Conservation (phyloP, 2,888 invertebrate genomes). For the Perdita meconis region DNA sequence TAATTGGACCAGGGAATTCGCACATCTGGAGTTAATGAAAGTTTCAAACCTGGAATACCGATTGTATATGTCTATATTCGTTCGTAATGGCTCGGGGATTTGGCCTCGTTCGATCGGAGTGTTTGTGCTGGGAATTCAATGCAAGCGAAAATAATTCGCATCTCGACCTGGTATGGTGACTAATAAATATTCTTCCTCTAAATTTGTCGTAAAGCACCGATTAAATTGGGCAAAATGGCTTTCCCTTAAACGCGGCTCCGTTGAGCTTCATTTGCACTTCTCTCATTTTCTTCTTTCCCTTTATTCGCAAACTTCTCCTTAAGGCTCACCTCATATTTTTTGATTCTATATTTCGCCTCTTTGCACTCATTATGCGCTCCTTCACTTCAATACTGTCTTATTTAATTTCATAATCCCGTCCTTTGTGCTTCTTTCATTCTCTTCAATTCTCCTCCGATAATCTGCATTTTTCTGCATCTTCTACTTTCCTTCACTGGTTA, state of each 20-base stretch:
- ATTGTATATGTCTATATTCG: slow-evolving; percentile 33
- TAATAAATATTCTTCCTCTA: slow-evolving; percentile 7
- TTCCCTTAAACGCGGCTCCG: neutral
- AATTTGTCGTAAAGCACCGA: slow-evolving; percentile 1
- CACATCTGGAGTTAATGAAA: slow-evolving; percentile 50
- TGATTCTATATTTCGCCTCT: too few relatives aligned
- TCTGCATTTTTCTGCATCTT: too few relatives aligned
- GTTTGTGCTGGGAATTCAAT: slow-evolving; percentile 10
- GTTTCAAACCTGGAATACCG: slow-evolving; percentile 32
- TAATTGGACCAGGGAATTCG: slow-evolving; percentile 48
- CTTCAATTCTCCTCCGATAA: too few relatives aligned
- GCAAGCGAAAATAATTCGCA: slow-evolving; percentile 24
- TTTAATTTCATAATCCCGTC: too few relatives aligned
- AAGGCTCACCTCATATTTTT: too few relatives aligned
- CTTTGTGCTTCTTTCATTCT: too few relatives aligned
- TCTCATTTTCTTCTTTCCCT: neutral
- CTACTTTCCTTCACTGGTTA: too few relatives aligned
- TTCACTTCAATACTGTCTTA: too few relatives aligned
- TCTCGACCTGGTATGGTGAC: neutral
- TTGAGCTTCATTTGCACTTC: slow-evolving; percentile 4
- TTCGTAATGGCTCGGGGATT: slow-evolving; percentile 18
- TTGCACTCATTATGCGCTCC: too few relatives aligned
- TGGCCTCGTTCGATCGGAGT: neutral
- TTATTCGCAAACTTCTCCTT: neutral
- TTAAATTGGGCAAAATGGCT: neutral